Base-by-base conservation (phyloP, 1,140 invertebrate species). In the Lithobius niger region DNA sequence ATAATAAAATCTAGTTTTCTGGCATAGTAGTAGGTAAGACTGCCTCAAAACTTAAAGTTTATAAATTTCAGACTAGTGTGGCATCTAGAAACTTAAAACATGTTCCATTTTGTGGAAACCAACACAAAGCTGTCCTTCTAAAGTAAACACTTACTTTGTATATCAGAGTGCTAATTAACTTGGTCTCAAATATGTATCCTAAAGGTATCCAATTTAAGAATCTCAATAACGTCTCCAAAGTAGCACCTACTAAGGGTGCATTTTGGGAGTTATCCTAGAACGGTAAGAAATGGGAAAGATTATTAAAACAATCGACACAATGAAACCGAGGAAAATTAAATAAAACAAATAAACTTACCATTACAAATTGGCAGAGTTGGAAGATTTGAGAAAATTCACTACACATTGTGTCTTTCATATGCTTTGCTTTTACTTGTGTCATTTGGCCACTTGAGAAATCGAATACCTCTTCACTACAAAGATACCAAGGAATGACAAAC, bases 391-490 rank as follows among this genome's bases (percentile, higher is more conserved):
- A 91, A 73, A 99, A 99, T 71, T 99, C 93, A 48, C 83, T 86
- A 75, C 97, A 99, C 94, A 99, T 98, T n/a, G 92, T 93, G 69
- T 99, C 94, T 72, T 99, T 99, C 4, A 99, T 75, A 77, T 99
- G 93, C 73, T 97, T 97, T 0, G 96, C 92, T 77, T 99, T 98
- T 22, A 91, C 93, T 73, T 98, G 95, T 26, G 96, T 99, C 71
- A 99, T 84, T 70, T 97, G 93, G 6, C 95, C 97, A 63, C 83
- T 82, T 27, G 91, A 96, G 73, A 98, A 99, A 67, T 99, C 96
- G 78, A 99, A 99, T 1, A 99, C 88, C 76, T 99, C 97, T 72
- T 99, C 97, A 71, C 93, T 79, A 57, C 47, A 66, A 69, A 24
- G 15, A 48, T 16, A 13, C 24, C 51, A 52, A 45, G 28, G 27